Conservation (phyloP, 2,888 invertebrate genomes). For the Drosophila vallismaia region DNA sequence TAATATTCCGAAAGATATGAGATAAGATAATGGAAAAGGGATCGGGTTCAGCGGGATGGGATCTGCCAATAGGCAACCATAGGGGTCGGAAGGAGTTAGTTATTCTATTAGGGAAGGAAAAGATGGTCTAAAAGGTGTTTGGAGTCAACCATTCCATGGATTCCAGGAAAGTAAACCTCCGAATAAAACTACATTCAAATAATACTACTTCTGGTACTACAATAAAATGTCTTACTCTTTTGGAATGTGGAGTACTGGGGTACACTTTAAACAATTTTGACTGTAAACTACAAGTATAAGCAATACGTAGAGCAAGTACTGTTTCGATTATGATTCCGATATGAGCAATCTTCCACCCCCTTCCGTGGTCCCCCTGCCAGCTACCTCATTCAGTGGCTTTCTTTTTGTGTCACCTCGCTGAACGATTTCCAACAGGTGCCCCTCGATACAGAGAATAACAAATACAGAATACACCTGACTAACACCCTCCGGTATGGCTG, state of each 20-base stretch:
- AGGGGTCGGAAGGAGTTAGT: no score
- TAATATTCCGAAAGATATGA: no score
- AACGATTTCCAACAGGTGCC: slow-evolving; percentile 55
- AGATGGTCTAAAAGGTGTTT: no score
- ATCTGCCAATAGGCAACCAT: no score
- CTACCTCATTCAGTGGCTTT: slow-evolving; percentile 58
- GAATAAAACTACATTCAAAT: no score
- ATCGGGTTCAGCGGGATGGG: no score
- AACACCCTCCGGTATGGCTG: slow-evolving; percentile 30
- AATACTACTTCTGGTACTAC: no score
- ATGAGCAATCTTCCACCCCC: slow-evolving; percentile 14
- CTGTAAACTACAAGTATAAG: slow-evolving; percentile 1
- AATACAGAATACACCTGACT: slow-evolving; percentile 42
- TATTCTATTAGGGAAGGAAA: no score
- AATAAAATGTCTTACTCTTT: not conserved
- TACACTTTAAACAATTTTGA: not conserved
- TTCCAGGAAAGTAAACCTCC: no score
- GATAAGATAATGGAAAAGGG: no score
- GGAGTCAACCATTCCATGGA: no score
- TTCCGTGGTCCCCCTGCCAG: not conserved
- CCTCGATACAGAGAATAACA: slow-evolving; percentile 10
- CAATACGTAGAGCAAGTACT: slow-evolving; percentile 50
- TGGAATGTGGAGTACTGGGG: not conserved
- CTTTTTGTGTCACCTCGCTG: slow-evolving; percentile 72
- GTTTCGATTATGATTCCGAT: slow-evolving; percentile 47